Evolutionary conservation across 2,888 invertebrate genomes (phyloP), one percentile per base, ranked within the genome.

Genomic region (Kryphioiulus occultus): DNA sequence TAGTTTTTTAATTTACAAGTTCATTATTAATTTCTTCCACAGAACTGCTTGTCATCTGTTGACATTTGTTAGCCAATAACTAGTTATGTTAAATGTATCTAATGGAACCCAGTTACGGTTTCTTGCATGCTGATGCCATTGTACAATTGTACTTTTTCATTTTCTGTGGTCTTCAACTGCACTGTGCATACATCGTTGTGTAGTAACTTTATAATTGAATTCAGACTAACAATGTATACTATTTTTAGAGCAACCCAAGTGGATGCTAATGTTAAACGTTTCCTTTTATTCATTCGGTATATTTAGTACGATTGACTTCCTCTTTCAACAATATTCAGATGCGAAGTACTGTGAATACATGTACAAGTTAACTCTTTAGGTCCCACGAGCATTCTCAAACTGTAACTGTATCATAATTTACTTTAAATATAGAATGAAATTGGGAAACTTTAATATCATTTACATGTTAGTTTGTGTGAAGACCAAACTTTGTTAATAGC

Each of bases 201-300:
- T n/a, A 53, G n/a, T 4, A n/a, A 53, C 5, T n/a, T n/a, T 53
- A n/a, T n/a, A 53, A 53, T 53, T 53, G 26, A 53, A 19, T 78
- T 88, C 78, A 78, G 4, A 85, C 59, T 88, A 35, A 59, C 32
- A 88, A 88, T 32, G 44, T 68, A 22, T 78, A 30, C 32, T 26
- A 78, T 53, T 53, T 53, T 53, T 15, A 19, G 1, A 68, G 22
- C 22, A 87, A 53, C 7, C 53, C 53, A 53, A 53, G 53, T 53
- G 53, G n/a, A 53, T 53, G 53, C 53, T 53, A 53, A 53, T 53
- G 53, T 53, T 53, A 53, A 53, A 53, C 53, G 53, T 53, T 53
- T 53, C 53, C 53, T 53, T 53, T 53, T n/a, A 53, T 53, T 53
- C 53, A 53, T n/a, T 53, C 53, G 12, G n/a, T 4, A n/a, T n/a